Base-by-base conservation (phyloP, 2,113 vertebrate genomes). In the Psettodes erumei region DNA sequence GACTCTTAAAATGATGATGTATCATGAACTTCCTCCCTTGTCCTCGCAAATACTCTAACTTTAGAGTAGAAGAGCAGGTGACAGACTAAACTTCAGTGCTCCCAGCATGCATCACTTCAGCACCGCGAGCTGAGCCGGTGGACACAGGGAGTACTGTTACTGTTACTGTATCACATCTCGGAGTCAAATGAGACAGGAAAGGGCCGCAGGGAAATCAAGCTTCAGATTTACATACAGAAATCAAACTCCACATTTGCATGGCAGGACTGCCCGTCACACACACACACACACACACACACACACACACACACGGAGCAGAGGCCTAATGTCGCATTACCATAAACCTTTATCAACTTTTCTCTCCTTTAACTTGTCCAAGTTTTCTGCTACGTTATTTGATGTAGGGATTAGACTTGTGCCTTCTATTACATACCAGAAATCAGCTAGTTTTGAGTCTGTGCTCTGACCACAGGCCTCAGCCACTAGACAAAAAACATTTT, bases 101-200 rank as follows among this genome's bases (percentile, higher is more conserved):
- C 80, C 60, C 77, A 77, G 45, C 61, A 75, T 81, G 67, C 75
- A 47, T 71, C 51, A 27, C 33, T 48, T 21, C 67, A 38, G 62
- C 27, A 0, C 18, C 61, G 77, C 33, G 42, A 76, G 19, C 25
- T 21, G 61, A 83, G 55, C 54, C n/a, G 4, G 33, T 6, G 27
- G 40, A 70, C 55, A 85, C 65, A 61, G 61, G 15, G 27, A 19
- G 9, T 3, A 43, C 85, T 62, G 83, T 83, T 53, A 77, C 66
- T 13, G 53, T 83, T 38, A 69, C 76, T 47, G 66, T 59, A 59
- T 33, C 79, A 63, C 45, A 78, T 88, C 71, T 71, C 28, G 4
- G 63, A 80, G 83, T 77, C 86, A 90, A 89, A 91, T 86, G 70
- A 81, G 60, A 45, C 59, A 60, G 85, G 71, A 86, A 77, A 55